These are phyloP conservation scores for Spongia lamella DNA, from an alignment of 37 sponge, comb jelly and placozoan species.

Conservation along the genomic window DNA sequence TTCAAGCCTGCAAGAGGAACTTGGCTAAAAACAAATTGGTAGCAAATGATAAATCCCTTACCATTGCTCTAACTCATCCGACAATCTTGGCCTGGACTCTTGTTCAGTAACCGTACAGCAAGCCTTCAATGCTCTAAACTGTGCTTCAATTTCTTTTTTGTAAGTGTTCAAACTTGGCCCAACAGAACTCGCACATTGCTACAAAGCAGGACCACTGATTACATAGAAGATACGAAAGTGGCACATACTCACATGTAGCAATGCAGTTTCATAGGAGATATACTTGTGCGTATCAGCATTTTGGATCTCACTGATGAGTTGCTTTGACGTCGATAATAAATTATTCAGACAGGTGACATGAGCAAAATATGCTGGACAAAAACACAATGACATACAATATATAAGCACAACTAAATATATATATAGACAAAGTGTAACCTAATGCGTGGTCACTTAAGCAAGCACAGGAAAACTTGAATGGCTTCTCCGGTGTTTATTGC, in stretches of 20 bases:
- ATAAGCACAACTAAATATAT: not conserved
- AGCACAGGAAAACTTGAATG: too few relatives aligned
- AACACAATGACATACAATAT: not conserved
- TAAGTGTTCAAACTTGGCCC: conserved; percentile 22
- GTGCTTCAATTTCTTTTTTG: conserved; percentile 66
- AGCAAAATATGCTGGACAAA: conserved; percentile 50
- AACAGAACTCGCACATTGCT: conserved; percentile 57
- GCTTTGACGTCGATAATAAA: conserved; percentile 62
- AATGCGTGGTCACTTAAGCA: too few relatives aligned
- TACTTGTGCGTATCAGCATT: conserved; percentile 72
- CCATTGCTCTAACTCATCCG: conserved; percentile 55
- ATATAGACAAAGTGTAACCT: too few relatives aligned
- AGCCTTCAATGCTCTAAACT: conserved; percentile 54
- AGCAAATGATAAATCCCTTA: not conserved
- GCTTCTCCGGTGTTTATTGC: too few relatives aligned
- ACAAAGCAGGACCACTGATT: too few relatives aligned
- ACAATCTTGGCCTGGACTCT: conserved; percentile 40
- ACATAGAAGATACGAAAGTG: too few relatives aligned
- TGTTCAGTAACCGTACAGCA: not conserved
- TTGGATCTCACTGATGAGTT: conserved; percentile 54
- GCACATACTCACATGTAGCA: conserved; percentile 65
- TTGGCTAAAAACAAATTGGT: not conserved
- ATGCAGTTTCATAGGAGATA: conserved; percentile 77
- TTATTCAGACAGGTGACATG: conserved; percentile 53
- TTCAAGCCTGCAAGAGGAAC: not conserved